A percentile compares a stretch with the other conserved stretches of the same genome.
These are phyloP conservation scores for Dryobotodes eremita DNA, from an alignment of 2,888 invertebrate species.

Conservation along the genomic window DNA sequence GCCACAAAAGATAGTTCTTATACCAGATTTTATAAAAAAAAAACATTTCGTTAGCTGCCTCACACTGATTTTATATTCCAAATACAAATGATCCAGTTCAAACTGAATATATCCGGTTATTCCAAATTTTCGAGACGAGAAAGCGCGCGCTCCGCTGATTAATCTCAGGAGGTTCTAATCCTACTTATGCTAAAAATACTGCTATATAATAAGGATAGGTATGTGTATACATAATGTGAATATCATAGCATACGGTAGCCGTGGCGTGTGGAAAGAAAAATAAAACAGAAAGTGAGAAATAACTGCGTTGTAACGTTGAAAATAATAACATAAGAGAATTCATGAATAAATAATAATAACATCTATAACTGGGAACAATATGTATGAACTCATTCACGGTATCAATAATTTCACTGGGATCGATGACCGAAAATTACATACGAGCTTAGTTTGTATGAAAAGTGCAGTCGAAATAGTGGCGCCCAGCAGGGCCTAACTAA, in stretches of 20 bases:
- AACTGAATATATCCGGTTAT: constrained; percentile 20
- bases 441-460: constrained; percentile 7
- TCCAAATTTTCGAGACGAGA: constrained; percentile 46
- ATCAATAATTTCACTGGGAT: constrained; percentile 28
- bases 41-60: constrained; percentile 17
- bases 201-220: constrained; percentile 85
- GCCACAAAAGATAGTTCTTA: not conserved
- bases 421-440: not conserved
- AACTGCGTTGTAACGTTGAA: constrained; percentile 6
- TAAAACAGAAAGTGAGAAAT: constrained; percentile 11
- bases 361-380: constrained; percentile 25
- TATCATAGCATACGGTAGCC: constrained; percentile 84
- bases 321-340: constrained; percentile 9
- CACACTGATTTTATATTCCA: constrained; percentile 13
- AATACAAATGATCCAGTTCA: constrained; percentile 14
- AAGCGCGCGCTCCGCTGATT: constrained; percentile 68
- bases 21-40: not conserved
- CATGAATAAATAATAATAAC: not conserved
- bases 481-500: constrained; percentile 28
- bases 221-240: constrained; percentile 85
- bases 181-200: constrained; percentile 89
- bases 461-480: constrained; percentile 11
- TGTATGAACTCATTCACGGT: not conserved
- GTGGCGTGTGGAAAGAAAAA: constrained; percentile 75
- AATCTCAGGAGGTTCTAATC: constrained; percentile 88